Conservation (phyloP, 2,797 vertebrate genomes). For the Buphagus erythrorhynchus region DNA sequence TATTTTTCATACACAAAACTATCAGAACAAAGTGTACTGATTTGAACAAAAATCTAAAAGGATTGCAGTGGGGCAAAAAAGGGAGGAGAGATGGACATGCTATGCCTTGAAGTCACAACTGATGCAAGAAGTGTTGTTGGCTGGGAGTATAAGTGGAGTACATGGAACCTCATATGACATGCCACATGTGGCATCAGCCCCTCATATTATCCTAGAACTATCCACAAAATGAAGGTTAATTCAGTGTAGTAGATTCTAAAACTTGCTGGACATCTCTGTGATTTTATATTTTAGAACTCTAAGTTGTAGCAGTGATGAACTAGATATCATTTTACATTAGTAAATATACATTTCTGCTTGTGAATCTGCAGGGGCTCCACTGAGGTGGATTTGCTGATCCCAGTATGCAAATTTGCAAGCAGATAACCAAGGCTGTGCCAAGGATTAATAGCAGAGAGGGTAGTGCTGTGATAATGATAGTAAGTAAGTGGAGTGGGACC, state of each 20-base stretch:
- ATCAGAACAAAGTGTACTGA: neutral
- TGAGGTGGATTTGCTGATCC: neutral
- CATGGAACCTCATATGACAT: neutral
- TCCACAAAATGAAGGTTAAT: neutral
- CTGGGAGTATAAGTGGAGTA: neutral
- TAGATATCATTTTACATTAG: neutral
- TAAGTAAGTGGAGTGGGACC: neutral
- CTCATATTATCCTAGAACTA: fast-evolving
- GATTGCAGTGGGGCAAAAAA: neutral
- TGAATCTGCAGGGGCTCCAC: neutral
- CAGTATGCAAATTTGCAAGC: neutral
- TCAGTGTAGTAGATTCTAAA: neutral
- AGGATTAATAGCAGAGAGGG: neutral
- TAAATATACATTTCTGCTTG: neutral
- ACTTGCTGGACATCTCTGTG: neutral
- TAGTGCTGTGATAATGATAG: neutral
- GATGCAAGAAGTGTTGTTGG: neutral
- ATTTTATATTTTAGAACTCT: neutral
- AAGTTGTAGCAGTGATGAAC: neutral
- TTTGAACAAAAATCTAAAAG: neutral
- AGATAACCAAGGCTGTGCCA: neutral
- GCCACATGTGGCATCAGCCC: neutral
- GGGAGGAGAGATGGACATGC: neutral
- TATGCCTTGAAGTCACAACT: neutral
- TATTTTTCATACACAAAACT: neutral